A percentile compares a stretch with the other conserved stretches of the same genome.
Evolutionary conservation across 2,888 invertebrate species (phyloP).

Genomic region (Pseudolycoriella hygida): DNA sequence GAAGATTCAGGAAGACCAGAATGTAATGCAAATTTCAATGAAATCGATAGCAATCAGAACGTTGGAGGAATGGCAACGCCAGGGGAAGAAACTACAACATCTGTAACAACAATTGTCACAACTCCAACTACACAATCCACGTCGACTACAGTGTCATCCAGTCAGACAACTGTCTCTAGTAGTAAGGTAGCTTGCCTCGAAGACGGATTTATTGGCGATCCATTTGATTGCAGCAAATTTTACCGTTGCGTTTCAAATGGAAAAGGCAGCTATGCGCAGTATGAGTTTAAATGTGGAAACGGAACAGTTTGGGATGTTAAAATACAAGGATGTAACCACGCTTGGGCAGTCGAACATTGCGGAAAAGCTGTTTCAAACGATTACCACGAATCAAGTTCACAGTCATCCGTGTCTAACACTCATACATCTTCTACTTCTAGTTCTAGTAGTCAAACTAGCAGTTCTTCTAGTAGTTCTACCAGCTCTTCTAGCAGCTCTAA

Average conservation of each 20-base stretch:
- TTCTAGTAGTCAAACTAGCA: conserved; percentile 4
- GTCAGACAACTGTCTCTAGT: conserved; percentile 3
- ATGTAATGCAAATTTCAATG: conserved; percentile 35
- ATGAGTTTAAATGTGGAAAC: conserved; percentile 39
- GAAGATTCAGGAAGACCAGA: conserved; percentile 46
- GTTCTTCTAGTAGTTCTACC: conserved; percentile 9
- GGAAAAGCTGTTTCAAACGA: conserved; percentile 6
- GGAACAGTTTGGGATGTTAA: conserved; percentile 63
- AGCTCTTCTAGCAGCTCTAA: conserved; percentile 1
- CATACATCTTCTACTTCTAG: conserved; percentile 11
- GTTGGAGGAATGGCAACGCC: conserved; percentile 2
- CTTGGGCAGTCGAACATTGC: conserved; percentile 36
- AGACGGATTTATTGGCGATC: conserved; percentile 55
- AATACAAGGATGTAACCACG: conserved; percentile 52
- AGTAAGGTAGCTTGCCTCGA: conserved; percentile 12
- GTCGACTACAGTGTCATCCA: conserved; percentile 6
- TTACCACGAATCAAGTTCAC: not conserved
- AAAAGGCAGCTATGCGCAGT: conserved; percentile 35
- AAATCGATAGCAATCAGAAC: conserved; percentile 14
- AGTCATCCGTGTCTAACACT: conserved; percentile 13
- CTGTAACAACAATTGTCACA: conserved; percentile 14
- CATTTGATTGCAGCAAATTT: conserved; percentile 52
- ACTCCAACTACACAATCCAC: conserved; percentile 8
- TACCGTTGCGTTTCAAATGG: conserved; percentile 55
- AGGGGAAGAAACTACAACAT: conserved; percentile 6